Evolutionary conservation across 2,888 invertebrate genomes (phyloP), one percentile per base, ranked within the genome.

Genomic region (Gymnosoma rotundatum): DNA sequence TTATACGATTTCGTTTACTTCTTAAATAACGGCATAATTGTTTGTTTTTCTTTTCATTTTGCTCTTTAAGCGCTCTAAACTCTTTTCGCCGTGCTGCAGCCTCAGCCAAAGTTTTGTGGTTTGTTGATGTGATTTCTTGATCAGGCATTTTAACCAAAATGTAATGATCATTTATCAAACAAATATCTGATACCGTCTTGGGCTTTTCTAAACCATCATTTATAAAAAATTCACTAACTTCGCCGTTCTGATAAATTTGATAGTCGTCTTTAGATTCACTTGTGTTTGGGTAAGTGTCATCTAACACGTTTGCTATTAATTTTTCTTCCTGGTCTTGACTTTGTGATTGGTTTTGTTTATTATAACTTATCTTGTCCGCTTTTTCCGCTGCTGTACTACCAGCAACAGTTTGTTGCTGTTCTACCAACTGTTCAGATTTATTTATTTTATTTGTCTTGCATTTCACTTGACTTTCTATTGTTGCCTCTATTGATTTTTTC

Each of bases 111-210:
- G 38, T 56, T 14, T 12, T 72, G 8, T 38, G 16, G 18, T 48
- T 63, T 12, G 45, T 52, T 66, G 25, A 7, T 5, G 7, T n/a
- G 4, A 1, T 67, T 18, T 60, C 76, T 18, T 14, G 21, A 18
- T 73, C 18, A 0, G 91, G 90, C 87, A 91, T 89, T 80, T 91
- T 90, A 12, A 92, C 91, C 76, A 91, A 86, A n/a, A 91, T 91
- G 42, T 87, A 91, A 78, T 91, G 89, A 87, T 91, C 90, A 78
- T 91, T 91, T 74, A 91, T 88, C 32, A 90, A 82, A 67, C 90
- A 90, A 52, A 90, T 88, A 83, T 91, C 90, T 8, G 91, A 90
- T 0, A 92, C 87, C 52, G 87, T 88, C 10, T 88, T 66, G 18
- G 88, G 86, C 7, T 32, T 54, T 10, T 66, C 38, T n/a, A 32